Conservation (phyloP, 1,140 invertebrate species). For the Formica selysi region DNA sequence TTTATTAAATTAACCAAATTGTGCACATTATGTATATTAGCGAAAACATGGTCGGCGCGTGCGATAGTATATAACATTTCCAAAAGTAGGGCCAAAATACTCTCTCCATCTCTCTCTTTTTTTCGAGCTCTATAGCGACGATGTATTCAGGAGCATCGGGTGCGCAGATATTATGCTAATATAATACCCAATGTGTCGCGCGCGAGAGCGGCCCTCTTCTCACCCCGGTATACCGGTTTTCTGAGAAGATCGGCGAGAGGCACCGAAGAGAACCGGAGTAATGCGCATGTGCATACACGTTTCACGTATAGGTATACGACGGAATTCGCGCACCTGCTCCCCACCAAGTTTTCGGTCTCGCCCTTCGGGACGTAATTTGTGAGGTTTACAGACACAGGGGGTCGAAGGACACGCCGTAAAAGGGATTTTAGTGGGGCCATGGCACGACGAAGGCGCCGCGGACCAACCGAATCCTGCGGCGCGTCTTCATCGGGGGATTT, state of each 20-base stretch:
- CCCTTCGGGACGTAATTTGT: slow-evolving; percentile 75
- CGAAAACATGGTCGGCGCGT: slow-evolving; percentile 29
- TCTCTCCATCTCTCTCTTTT: slow-evolving; percentile 31
- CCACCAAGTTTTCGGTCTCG: slow-evolving; percentile 63
- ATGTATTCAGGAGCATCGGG: slow-evolving; percentile 72
- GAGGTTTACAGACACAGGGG: slow-evolving; percentile 72
- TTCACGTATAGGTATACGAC: slow-evolving; percentile 34
- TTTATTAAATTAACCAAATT: slow-evolving; percentile 21
- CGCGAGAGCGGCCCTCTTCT: slow-evolving; percentile 38
- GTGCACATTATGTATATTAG: background rate
- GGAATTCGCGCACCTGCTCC: slow-evolving; percentile 73
- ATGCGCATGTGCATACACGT: slow-evolving; percentile 33
- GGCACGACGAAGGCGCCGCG: slow-evolving; percentile 22
- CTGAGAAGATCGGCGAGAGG: slow-evolving; percentile 5
- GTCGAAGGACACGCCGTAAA: slow-evolving; percentile 70
- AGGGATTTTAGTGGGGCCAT: slow-evolving; percentile 69
- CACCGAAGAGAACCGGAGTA: background rate
- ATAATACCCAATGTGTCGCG: slow-evolving; percentile 54
- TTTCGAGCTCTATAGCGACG: slow-evolving; percentile 28
- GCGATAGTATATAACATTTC: slow-evolving; percentile 51
- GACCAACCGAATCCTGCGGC: slow-evolving; percentile 57
- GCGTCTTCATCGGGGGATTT: slow-evolving; percentile 59
- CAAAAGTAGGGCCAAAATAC: slow-evolving; percentile 42
- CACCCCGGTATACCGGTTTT: slow-evolving; percentile 43
- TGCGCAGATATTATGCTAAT: slow-evolving; percentile 73